Evolutionary conservation across 2,888 invertebrate genomes (phyloP).

Genomic region (Polylopha cassiicola): DNA sequence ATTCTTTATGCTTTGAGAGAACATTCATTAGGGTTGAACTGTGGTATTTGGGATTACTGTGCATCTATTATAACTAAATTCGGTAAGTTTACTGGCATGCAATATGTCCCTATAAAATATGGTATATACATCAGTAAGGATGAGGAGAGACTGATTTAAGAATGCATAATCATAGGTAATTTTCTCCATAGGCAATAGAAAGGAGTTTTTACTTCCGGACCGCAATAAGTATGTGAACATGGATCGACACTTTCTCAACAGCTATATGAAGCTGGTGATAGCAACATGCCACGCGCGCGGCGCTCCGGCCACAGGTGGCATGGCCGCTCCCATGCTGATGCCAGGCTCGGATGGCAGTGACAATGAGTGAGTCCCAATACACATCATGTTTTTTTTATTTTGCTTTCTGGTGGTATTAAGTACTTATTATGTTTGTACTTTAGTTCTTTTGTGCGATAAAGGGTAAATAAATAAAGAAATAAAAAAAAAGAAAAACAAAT

Average conservation of each 20-base stretch:
- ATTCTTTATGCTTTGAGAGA: constrained; percentile 81
- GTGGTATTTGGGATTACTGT: constrained; percentile 86
- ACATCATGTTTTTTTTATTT: neutral
- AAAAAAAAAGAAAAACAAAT: too few relatives aligned
- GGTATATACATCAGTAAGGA: too few relatives aligned
- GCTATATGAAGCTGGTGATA: constrained; percentile 79
- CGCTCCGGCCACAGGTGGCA: constrained; percentile 81
- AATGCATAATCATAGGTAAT: too few relatives aligned
- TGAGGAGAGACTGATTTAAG: too few relatives aligned
- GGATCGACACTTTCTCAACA: constrained; percentile 79
- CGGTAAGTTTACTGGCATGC: constrained; percentile 49
- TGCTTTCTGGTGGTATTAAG: neutral
- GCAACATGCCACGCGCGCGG: constrained; percentile 77
- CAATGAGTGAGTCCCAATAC: constrained; percentile 44
- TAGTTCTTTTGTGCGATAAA: too few relatives aligned
- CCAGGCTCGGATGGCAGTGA: constrained; percentile 47
- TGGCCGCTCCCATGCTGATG: constrained; percentile 80
- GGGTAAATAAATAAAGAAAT: too few relatives aligned
- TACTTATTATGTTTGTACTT: constrained; percentile 5
- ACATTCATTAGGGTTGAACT: constrained; percentile 83
- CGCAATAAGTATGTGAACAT: constrained; percentile 82
- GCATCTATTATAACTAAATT: constrained; percentile 81
- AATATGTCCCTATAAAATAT: constrained; percentile 8
- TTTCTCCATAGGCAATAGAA: constrained; percentile 61
- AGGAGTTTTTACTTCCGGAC: constrained; percentile 80